Base-by-base conservation (phyloP, 2,888 invertebrate species). In the Hyalella azteca region DNA sequence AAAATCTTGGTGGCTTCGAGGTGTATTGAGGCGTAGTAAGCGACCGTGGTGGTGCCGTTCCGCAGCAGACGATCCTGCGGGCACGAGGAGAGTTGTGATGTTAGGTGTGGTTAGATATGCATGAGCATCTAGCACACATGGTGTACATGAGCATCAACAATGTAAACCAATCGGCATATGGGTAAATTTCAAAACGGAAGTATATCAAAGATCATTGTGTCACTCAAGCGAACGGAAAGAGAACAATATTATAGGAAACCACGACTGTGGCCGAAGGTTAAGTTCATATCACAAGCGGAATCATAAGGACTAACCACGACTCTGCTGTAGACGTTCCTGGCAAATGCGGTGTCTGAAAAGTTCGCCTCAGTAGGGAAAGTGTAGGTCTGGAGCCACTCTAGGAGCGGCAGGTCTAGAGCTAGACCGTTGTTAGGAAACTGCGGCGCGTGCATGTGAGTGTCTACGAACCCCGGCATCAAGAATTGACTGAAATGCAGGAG, bases 401-500 rank as follows among this genome's bases (percentile, higher is more conserved):
- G 87, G 50, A 97, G 89, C 0, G 93, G 91, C 85, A 91, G 91
- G 87, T 95, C 95, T 85, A 95, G 90, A 0, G 95, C 96, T 15
- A 95, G 88, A 0, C 96, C 96, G 80, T 92, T 89, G 88, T 96
- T 96, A 0, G 95, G 94, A 86, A 93, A 93, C 88, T 97, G 96
- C 0, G 95, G 93, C 0, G 95, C 95, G 89, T 97, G 96, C 13
- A 94, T 93, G 87, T 97, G 97, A 32, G 94, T 93, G 88, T 97
- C 96, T 2, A 96, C 90, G 81, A 97, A 91, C 0, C 96, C 97
- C 0, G 96, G 96, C 87, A 95, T 92, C 19, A 96, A 87, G 86
- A 96, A 93, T 86, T 89, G 83, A 40, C 84, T 84, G 78, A n/a
- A 13, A 22, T n/a, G n/a, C n/a, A n/a, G n/a, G n/a, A n/a, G n/a